phyloP scores from a whole-genome alignment of 2,888 invertebrate genomes.

The Ceraclea dissimilis region DNA sequence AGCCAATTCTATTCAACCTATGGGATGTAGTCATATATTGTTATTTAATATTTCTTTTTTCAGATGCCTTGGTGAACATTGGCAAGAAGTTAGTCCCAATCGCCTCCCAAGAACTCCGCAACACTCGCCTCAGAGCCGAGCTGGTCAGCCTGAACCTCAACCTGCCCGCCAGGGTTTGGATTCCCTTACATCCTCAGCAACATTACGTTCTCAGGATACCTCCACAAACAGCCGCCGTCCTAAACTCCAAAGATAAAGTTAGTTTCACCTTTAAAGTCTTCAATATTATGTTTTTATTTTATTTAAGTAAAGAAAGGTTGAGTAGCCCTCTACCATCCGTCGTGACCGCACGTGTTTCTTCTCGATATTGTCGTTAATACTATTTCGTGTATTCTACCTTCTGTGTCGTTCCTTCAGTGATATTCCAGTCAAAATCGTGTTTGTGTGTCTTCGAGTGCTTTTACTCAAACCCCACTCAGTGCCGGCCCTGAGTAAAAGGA shows the following conservation, averaged over 20 bases:
- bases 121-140: slow-evolving; percentile 86
- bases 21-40: no score
- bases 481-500: no score
- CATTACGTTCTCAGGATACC: slow-evolving; percentile 96
- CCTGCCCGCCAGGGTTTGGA: slow-evolving; percentile 95
- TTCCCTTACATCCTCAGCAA: slow-evolving; percentile 82
- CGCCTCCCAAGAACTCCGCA: slow-evolving; percentile 86
- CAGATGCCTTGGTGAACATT: slow-evolving; percentile 77
- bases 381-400: no score
- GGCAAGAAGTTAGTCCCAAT: slow-evolving; percentile 75
- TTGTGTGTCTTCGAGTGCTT: no score
- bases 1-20: no score
- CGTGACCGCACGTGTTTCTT: no score
- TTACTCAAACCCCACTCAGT: no score
- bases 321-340: no score
- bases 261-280: not conserved
- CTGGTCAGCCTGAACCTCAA: slow-evolving; percentile 91
- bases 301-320: not conserved
- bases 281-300: no score
- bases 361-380: no score
- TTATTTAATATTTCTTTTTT: slow-evolving; percentile 24
- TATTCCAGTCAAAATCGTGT: no score
- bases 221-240: slow-evolving; percentile 92
- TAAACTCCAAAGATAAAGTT: slow-evolving; percentile 97
- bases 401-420: no score